phyloP scores from a whole-genome alignment of 2,888 invertebrate species.

The Leucophora obtusa region DNA sequence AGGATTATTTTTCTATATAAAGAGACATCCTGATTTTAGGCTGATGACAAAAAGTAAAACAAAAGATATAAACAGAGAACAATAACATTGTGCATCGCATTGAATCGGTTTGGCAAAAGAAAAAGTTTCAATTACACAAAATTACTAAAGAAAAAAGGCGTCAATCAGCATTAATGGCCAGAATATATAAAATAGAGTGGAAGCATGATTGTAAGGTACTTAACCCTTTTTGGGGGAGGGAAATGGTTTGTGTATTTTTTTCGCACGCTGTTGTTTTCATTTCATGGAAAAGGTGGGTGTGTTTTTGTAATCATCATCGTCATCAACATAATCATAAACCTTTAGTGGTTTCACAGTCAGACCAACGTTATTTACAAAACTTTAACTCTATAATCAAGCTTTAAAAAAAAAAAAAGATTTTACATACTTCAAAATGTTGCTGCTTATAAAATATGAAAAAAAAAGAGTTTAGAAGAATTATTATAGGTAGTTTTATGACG shows the following conservation, averaged over 20 bases:
- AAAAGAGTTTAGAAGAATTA: constrained; percentile 26
- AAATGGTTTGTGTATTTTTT: constrained; percentile 1
- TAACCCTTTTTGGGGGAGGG: constrained; percentile 54
- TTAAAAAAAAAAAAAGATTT: background rate
- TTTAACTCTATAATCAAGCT: constrained; percentile 12
- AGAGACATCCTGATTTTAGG: constrained; percentile 58
- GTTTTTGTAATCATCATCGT: constrained; percentile 19
- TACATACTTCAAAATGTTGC: background rate
- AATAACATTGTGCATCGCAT: constrained; percentile 41
- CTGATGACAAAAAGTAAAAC: constrained; percentile 44
- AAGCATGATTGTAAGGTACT: constrained; percentile 45
- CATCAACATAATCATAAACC: constrained; percentile 50
- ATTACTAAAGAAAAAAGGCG: constrained; percentile 58
- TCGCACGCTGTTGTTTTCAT: constrained; percentile 14
- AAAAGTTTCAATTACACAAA: constrained; percentile 64
- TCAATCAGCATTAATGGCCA: constrained; percentile 63
- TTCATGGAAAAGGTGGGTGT: constrained; percentile 51
- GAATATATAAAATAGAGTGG: constrained; percentile 45
- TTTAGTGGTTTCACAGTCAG: constrained; percentile 64
- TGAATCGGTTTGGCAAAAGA: constrained; percentile 50
- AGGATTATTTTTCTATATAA: constrained; percentile 37
- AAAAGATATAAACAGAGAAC: constrained; percentile 21
- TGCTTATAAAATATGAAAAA: background rate
- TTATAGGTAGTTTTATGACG: constrained; percentile 44
- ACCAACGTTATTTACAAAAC: constrained; percentile 51